A percentile compares a stretch with the other conserved stretches of the same genome.
These are phyloP conservation scores for Orchesella cincta DNA, from an alignment of 1,140 invertebrate species.

Conservation along the genomic window DNA sequence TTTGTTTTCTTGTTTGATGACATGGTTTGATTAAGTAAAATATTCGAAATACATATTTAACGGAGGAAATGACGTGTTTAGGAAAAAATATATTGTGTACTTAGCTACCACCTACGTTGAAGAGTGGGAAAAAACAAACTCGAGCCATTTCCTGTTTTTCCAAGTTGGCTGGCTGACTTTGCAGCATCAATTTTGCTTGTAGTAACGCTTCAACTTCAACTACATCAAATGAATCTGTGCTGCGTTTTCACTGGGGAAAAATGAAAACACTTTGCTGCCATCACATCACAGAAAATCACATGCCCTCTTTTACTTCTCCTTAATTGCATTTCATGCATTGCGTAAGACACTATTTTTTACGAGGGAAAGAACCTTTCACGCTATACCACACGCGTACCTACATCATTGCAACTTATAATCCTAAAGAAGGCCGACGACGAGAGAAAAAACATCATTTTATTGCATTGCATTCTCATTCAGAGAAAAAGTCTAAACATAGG, in stretches of 20 bases:
- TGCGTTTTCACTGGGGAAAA: slow-evolving; percentile 8
- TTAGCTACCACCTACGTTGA: background rate
- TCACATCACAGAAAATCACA: background rate
- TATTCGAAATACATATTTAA: background rate
- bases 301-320: background rate
- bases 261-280: background rate
- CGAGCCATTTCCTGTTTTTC: background rate
- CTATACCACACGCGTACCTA: background rate
- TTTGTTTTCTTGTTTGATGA: background rate
- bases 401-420: background rate
- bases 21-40: background rate
- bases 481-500: background rate
- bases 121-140: background rate
- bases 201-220: background rate
- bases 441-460: background rate
- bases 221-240: background rate
- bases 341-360: background rate
- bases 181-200: background rate
- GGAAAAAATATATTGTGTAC: background rate
- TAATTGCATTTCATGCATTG: slow-evolving; percentile 11
- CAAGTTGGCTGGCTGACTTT: background rate
- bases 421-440: background rate
- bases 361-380: background rate
- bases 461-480: background rate
- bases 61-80: background rate